Conservation (phyloP, 2,113 vertebrate genomes). For the Pongo abelii region DNA sequence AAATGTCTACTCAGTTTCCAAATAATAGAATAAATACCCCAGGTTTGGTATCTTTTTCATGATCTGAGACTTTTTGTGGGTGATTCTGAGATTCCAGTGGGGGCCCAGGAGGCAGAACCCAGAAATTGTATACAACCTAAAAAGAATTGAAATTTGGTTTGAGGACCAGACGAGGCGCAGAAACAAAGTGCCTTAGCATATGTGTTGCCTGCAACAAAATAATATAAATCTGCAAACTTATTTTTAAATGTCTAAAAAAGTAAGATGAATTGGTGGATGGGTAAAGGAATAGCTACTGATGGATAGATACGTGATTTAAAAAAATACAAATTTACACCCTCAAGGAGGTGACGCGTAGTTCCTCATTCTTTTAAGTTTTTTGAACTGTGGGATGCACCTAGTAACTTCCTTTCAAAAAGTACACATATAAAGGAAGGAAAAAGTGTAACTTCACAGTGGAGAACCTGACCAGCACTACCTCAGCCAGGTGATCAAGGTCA, state of each 20-base stretch:
- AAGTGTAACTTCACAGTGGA: neutral
- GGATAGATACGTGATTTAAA: neutral
- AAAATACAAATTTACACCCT: neutral
- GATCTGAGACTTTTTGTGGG: neutral
- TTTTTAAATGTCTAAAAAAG: neutral
- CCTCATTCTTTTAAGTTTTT: neutral
- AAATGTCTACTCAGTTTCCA: neutral
- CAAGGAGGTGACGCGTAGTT: fast-evolving
- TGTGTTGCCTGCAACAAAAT: neutral
- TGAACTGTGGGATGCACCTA: neutral
- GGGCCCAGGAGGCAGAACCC: neutral
- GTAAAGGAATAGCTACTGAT: neutral
- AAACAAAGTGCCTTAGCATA: neutral
- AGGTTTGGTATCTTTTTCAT: neutral
- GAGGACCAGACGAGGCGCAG: neutral
- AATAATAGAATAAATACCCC: neutral
- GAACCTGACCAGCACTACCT: neutral
- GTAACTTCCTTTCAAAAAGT: neutral
- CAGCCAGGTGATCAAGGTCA: neutral
- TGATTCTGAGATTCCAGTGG: neutral
- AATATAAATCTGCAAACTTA: neutral
- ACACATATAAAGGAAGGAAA: neutral
- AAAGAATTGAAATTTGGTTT: neutral
- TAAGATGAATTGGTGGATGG: neutral
- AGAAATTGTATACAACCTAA: neutral